Conservation (phyloP, 2,797 vertebrate genomes). For the Bovichtus diacanthus region DNA sequence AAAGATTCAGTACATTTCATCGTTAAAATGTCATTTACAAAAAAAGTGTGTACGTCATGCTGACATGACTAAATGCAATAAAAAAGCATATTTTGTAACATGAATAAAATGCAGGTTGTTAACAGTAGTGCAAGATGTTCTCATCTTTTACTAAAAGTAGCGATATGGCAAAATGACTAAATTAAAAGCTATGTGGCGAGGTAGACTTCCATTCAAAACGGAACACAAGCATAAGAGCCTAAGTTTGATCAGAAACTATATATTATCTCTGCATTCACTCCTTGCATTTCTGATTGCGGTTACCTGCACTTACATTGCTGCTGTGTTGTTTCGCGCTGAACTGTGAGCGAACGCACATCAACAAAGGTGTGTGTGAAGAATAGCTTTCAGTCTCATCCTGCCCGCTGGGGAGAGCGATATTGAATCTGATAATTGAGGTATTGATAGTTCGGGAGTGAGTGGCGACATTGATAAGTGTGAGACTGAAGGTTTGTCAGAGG, state of each 20-base stretch:
- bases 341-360: slow-evolving; percentile 32
- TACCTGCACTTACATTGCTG: slow-evolving; percentile 7
- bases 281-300: neutral
- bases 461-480: slow-evolving; percentile 76
- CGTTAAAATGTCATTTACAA: neutral
- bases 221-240: too few relatives aligned
- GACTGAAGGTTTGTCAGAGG: slow-evolving; percentile 66
- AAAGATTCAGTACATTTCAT: neutral
- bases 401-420: slow-evolving; percentile 55
- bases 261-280: neutral
- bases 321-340: slow-evolving; percentile 23
- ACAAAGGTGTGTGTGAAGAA: slow-evolving; percentile 42
- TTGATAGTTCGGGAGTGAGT: slow-evolving; percentile 65
- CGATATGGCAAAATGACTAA: neutral
- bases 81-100: neutral
- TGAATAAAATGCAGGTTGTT: neutral
- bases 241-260: neutral
- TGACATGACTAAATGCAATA: too few relatives aligned
- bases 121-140: too few relatives aligned
- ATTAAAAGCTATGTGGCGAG: neutral
- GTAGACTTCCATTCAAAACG: neutral
- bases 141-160: neutral
- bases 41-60: neutral
- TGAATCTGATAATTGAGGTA: slow-evolving; percentile 76
- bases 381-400: slow-evolving; percentile 27